These are phyloP conservation scores for Anguilla pacifica DNA, from an alignment of 2,797 vertebrate genomes.

Conservation along the genomic window DNA sequence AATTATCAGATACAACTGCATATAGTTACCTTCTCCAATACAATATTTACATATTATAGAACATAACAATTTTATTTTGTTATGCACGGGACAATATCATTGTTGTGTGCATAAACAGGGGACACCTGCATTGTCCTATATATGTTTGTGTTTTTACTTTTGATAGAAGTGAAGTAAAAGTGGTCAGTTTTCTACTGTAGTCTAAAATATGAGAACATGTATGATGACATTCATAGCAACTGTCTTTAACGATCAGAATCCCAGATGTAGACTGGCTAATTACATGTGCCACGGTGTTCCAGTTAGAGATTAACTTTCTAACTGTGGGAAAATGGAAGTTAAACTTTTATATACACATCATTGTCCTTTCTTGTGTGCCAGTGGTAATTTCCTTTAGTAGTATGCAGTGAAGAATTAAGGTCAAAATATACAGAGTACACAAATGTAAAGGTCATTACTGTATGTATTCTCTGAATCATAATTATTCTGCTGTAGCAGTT, in stretches of 20 bases:
- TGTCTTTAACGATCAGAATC: slow-evolving; percentile 1
- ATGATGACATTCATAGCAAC: slow-evolving; percentile 19
- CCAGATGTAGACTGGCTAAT: slow-evolving; percentile 10
- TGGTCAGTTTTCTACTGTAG: neutral
- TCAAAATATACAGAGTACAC: neutral
- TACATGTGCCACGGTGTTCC: slow-evolving; percentile 11
- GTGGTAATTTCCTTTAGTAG: slow-evolving; percentile 17
- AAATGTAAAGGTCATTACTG: slow-evolving; percentile 13
- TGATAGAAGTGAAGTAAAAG: neutral
- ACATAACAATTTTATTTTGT: no score
- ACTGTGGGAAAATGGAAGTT: slow-evolving; percentile 21
- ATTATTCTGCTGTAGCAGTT: neutral
- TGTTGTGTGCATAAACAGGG: neutral
- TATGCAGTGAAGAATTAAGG: slow-evolving; percentile 18
- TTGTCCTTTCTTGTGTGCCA: slow-evolving; percentile 21
- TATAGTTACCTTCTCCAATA: no score
- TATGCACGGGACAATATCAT: neutral
- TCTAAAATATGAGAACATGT: neutral
- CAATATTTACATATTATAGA: no score
- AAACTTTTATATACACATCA: slow-evolving; percentile 18
- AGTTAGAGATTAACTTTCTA: slow-evolving; percentile 14
- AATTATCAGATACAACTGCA: no score
- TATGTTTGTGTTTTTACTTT: neutral
- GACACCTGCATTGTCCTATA: neutral
- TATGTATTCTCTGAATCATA: slow-evolving; percentile 4